Evolutionary conservation across 2,113 vertebrate genomes (phyloP), one percentile per base, ranked within the genome.

Genomic region (Egretta garzetta): DNA sequence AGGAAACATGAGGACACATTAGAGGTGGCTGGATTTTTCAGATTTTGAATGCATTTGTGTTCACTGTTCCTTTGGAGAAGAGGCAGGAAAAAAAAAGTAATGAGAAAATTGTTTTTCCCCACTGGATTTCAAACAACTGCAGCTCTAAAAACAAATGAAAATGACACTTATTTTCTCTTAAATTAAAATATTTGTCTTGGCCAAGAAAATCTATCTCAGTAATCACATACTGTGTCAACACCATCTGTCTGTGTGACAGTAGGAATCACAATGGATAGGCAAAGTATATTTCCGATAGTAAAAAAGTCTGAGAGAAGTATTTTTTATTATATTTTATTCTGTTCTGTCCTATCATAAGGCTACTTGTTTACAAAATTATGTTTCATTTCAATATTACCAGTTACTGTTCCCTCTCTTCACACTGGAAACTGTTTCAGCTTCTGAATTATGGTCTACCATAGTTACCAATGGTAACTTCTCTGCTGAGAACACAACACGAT

Each of bases 121-220:
- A 19, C 2, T 53, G 70, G 81, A 62, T 90, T 94, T 80, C 41
- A 84, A 76, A 80, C 9, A 80, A 83, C 15, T 76, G 18, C 24
- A 88, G 6, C n/a, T 55, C n/a, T 63, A 71, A 80, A 71, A 71
- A 86, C 27, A 58, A 76, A 83, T 35, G 3, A 92, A 80, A 88
- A 88, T 76, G 49, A 4, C 26, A 47, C 90, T 94, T 93, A 33
- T 95, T 95, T 94, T 84, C 41, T 71, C 16, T 93, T 88, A 39
- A 86, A 39, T 56, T 88, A 80, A 88, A 95, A 58, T 92, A 84
- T 94, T 92, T 96, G 32, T 86, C 53, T 96, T 96, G 91, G 72
- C 53, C 58, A 73, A 88, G 79, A 75, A 68, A 82, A 88, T 58
- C 66, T 94, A 8, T 75, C 73, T 91, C 64, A 93, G 62, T 90